Percentiles rank a stretch among this genome's conserved stretches.
These are phyloP conservation scores for Phoxinus dragarum DNA, from an alignment of 2,797 vertebrate genomes.

Conservation along the genomic window DNA sequence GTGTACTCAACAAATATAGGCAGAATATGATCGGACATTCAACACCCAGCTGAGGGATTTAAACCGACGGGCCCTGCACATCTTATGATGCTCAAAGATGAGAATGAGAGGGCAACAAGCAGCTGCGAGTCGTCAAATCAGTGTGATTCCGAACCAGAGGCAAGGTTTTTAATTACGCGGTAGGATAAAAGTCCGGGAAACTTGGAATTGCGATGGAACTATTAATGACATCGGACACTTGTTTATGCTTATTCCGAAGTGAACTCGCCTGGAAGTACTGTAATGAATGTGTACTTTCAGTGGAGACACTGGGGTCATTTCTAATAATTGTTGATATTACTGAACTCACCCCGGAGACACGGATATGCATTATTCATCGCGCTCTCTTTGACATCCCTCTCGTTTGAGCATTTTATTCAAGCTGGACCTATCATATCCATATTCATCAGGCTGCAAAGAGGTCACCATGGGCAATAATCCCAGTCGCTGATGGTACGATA, in stretches of 20 bases:
- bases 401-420: conserved; percentile 56
- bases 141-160: conserved; percentile 10
- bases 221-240: conserved; percentile 44
- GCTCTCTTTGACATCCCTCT: conserved; percentile 55
- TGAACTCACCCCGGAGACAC: conserved; percentile 62
- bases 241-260: conserved; percentile 23
- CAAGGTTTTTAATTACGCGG: not conserved
- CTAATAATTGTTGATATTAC: conserved; percentile 68
- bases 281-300: conserved; percentile 64
- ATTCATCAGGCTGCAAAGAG: conserved; percentile 57
- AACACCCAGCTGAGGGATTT: conserved; percentile 39
- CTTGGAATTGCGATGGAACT: not conserved
- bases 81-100: conserved; percentile 36
- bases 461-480: conserved; percentile 59
- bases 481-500: conserved; percentile 58
- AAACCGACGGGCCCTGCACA: conserved; percentile 25
- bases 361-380: conserved; percentile 64
- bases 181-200: conserved; percentile 33
- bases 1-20: not conserved
- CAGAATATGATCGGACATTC: conserved; percentile 40
- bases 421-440: conserved; percentile 60
- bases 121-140: conserved; percentile 2
- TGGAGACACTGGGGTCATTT: conserved; percentile 59
- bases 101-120: conserved; percentile 27
- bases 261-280: conserved; percentile 44